Percentiles rank a stretch among this genome's conserved stretches.
These are phyloP conservation scores for Sebastes minor DNA, from an alignment of 2,797 vertebrate genomes.

Conservation along the genomic window DNA sequence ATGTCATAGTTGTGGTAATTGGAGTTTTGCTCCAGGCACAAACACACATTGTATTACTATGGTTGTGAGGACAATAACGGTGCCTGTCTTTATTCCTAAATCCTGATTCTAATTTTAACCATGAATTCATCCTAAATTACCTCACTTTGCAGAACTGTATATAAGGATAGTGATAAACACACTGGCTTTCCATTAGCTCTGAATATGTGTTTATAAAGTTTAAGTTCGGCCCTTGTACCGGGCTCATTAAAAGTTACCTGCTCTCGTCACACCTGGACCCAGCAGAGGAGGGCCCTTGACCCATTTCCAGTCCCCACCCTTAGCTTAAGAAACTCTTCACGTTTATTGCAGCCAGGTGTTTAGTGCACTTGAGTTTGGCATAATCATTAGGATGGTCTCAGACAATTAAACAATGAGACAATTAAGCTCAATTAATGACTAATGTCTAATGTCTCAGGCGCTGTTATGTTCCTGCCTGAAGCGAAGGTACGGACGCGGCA, in stretches of 20 bases:
- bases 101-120: neutral
- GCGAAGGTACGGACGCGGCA: constrained; percentile 50
- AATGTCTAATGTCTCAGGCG: constrained; percentile 64
- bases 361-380: constrained; percentile 59
- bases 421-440: constrained; percentile 76
- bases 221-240: constrained; percentile 1
- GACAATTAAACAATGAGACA: constrained; percentile 70
- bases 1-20: constrained; percentile 45
- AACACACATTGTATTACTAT: constrained; percentile 1
- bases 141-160: neutral
- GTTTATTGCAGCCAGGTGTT: constrained; percentile 75
- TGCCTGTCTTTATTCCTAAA: neutral
- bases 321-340: constrained; percentile 39
- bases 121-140: neutral
- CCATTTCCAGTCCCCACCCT: constrained; percentile 42
- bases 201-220: constrained; percentile 36
- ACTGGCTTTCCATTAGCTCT: constrained; percentile 2
- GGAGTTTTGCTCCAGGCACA: constrained; percentile 49
- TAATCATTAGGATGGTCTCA: constrained; percentile 72
- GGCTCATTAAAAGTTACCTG: constrained; percentile 60
- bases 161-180: neutral
- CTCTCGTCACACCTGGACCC: constrained; percentile 33
- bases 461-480: constrained; percentile 52
- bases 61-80: constrained; percentile 13
- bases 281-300: constrained; percentile 40